phyloP scores from a whole-genome alignment of 2,113 vertebrate genomes.

The Chionis minor region DNA sequence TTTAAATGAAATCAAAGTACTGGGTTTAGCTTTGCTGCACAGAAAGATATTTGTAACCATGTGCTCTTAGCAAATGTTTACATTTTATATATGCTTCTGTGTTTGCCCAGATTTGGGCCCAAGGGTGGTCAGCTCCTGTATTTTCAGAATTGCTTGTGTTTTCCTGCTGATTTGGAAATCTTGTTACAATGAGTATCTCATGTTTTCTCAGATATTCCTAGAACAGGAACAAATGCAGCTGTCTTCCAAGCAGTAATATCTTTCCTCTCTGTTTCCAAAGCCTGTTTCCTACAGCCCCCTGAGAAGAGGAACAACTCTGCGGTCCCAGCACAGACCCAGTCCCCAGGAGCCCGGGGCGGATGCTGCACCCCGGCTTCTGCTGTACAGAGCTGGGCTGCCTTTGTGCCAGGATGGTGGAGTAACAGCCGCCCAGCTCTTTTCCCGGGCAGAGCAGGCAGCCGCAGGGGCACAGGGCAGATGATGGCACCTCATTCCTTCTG shows the following conservation, averaged over 20 bases:
- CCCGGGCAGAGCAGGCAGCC: background rate
- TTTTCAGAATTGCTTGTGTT: background rate
- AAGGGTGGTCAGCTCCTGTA: background rate
- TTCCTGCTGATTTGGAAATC: background rate
- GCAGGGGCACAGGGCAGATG: rapidly evolving
- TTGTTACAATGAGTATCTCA: background rate
- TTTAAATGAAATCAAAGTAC: background rate
- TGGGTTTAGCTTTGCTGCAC: background rate
- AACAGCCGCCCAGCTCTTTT: background rate
- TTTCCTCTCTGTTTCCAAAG: background rate
- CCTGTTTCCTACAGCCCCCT: rapidly evolving
- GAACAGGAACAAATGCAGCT: background rate
- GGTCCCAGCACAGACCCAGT: background rate
- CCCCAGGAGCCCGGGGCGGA: rapidly evolving
- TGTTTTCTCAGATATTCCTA: background rate
- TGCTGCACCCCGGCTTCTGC: background rate
- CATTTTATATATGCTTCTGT: background rate
- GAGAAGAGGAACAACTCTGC: background rate
- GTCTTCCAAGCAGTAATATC: background rate
- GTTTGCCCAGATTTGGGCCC: background rate
- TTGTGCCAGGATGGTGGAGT: background rate
- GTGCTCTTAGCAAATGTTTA: background rate
- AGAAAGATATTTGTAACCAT: background rate
- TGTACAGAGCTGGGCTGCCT: background rate
- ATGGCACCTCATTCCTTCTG: background rate